Conservation (phyloP, 2,113 vertebrate species). For the Mormyrus iriodes region DNA sequence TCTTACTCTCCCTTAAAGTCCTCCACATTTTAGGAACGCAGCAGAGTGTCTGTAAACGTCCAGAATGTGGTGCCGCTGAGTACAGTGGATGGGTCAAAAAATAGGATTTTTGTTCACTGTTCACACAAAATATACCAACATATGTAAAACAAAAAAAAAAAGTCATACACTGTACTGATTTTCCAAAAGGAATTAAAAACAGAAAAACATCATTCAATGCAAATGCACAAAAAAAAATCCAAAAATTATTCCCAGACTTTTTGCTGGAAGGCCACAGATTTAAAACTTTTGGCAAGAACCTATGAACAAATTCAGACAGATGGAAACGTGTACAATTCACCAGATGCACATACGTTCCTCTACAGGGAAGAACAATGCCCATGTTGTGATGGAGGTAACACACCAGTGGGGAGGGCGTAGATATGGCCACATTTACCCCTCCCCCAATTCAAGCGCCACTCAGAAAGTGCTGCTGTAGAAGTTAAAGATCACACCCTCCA, state of each 20-base stretch:
- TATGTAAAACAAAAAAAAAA: neutral
- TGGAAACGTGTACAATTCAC: neutral
- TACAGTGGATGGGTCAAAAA: neutral
- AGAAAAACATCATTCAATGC: slow-evolving; percentile 3
- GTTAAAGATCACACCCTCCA: neutral
- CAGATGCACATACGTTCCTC: neutral
- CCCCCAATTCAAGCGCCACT: neutral
- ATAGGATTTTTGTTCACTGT: neutral
- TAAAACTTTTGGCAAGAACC: neutral
- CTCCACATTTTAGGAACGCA: neutral
- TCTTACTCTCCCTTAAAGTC: neutral
- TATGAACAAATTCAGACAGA: neutral
- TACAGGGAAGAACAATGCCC: neutral
- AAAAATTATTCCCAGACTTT: slow-evolving; percentile 2
- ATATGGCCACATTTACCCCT: neutral
- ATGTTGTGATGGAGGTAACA: neutral
- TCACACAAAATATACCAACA: neutral
- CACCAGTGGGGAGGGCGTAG: neutral
- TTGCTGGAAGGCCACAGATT: neutral
- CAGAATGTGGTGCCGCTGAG: neutral
- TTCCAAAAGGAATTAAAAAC: neutral
- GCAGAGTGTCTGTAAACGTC: neutral
- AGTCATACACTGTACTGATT: neutral
- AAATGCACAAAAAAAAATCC: neutral
- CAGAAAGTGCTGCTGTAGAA: neutral